phyloP scores from a whole-genome alignment of 2,113 vertebrate species.

The Pungitius pungitius region DNA sequence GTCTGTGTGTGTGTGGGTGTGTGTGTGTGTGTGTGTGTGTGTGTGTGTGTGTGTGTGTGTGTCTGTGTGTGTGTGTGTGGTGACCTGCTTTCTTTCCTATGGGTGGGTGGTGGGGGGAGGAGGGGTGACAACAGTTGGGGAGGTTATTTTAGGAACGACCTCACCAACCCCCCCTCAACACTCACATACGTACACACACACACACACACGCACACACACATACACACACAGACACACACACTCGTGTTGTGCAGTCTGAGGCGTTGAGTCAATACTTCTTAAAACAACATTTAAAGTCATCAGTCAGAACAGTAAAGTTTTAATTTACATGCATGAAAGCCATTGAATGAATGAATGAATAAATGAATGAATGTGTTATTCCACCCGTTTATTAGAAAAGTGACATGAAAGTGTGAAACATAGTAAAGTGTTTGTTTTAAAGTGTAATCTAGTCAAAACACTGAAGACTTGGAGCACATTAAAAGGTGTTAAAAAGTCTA shows the following conservation, averaged over 20 bases:
- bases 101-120: constrained; percentile 36
- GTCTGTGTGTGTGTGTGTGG: constrained; percentile 37
- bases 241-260: background rate
- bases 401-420: no score
- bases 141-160: constrained; percentile 68
- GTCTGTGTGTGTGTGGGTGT: constrained; percentile 23
- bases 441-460: no score
- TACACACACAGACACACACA: no score
- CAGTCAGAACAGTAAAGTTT: background rate
- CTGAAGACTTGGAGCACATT: background rate
- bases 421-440: no score
- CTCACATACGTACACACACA: background rate
- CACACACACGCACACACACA: background rate
- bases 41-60: constrained; percentile 29
- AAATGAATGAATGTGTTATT: background rate
- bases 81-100: constrained; percentile 63
- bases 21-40: constrained; percentile 39
- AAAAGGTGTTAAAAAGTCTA: background rate
- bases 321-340: background rate
- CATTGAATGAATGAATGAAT: no score
- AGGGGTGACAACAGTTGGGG: constrained; percentile 73
- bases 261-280: background rate
- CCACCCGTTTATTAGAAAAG: no score
- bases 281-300: no score
- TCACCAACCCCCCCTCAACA: constrained; percentile 8